Evolutionary conservation across 1,140 invertebrate genomes (phyloP).

Genomic region (Drosophila watanabei): DNA sequence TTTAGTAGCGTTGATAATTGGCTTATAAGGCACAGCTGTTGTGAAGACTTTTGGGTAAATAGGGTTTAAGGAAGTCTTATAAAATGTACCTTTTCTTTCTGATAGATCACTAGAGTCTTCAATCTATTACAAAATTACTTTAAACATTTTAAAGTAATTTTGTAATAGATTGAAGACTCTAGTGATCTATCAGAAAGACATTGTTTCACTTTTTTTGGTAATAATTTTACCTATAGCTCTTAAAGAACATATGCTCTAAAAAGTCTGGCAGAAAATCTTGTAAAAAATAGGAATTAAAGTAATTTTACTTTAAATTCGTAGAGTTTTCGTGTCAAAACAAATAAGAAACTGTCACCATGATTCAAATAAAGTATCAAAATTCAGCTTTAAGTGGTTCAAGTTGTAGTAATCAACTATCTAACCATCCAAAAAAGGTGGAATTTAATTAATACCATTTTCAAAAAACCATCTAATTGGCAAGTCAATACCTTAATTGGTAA

Average conservation of each 20-base stretch:
- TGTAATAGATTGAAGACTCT: background rate
- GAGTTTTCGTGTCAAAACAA: background rate
- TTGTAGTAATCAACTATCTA: background rate
- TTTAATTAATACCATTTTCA: slow-evolving; percentile 18
- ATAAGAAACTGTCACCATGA: too few species aligned
- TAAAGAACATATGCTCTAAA: too few species aligned
- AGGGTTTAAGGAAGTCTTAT: background rate
- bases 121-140: background rate
- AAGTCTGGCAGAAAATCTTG: too few species aligned
- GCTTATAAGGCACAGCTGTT: background rate
- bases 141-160: background rate
- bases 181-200: rapidly evolving
- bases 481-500: background rate
- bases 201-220: background rate
- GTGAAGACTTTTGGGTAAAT: background rate
- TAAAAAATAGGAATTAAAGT: too few species aligned
- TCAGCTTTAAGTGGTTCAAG: background rate
- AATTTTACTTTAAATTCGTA: too few species aligned
- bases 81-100: too few species aligned
- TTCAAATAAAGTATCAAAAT: background rate
- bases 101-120: background rate
- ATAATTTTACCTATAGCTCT: too few species aligned
- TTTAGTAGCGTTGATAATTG: background rate
- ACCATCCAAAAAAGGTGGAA: slow-evolving; percentile 5
- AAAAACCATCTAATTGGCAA: slow-evolving; percentile 8